phyloP scores from a whole-genome alignment of 1,140 invertebrate species.

The Ostrea denselamellosa region DNA sequence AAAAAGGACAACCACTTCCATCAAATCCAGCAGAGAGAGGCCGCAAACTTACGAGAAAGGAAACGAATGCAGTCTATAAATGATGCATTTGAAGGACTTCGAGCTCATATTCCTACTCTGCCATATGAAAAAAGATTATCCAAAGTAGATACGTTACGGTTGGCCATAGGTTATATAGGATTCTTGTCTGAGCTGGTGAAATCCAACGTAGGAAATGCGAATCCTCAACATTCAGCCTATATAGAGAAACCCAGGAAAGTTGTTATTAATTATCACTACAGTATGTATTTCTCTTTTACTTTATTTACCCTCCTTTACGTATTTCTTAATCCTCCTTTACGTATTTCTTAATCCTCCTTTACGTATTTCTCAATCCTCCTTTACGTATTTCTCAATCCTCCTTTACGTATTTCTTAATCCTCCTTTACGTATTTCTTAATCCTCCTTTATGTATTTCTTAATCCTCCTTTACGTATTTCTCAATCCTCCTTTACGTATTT shows the following conservation, averaged over 20 bases:
- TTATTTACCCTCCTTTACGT: no score
- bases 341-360: no score
- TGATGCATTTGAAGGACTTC: constrained; percentile 76
- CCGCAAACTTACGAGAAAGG: constrained; percentile 77
- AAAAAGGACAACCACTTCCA: neutral
- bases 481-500: no score
- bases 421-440: no score
- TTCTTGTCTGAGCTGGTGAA: constrained; percentile 87
- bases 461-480: no score
- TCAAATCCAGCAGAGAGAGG: constrained; percentile 71
- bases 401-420: no score
- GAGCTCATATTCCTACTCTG: constrained; percentile 71
- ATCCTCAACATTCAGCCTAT: neutral
- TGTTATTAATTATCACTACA: neutral
- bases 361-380: no score
- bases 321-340: no score
- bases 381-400: no score
- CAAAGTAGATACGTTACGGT: constrained; percentile 91
- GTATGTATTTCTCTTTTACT: neutral
- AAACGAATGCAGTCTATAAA: constrained; percentile 78
- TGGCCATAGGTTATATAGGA: constrained; percentile 96
- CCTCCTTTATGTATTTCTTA: no score
- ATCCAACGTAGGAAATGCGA: neutral
- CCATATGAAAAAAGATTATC: constrained; percentile 72
- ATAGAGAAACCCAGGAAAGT: neutral